Evolutionary conservation across 2,797 vertebrate genomes (phyloP).

Genomic region (Pipistrellus pygmaeus): DNA sequence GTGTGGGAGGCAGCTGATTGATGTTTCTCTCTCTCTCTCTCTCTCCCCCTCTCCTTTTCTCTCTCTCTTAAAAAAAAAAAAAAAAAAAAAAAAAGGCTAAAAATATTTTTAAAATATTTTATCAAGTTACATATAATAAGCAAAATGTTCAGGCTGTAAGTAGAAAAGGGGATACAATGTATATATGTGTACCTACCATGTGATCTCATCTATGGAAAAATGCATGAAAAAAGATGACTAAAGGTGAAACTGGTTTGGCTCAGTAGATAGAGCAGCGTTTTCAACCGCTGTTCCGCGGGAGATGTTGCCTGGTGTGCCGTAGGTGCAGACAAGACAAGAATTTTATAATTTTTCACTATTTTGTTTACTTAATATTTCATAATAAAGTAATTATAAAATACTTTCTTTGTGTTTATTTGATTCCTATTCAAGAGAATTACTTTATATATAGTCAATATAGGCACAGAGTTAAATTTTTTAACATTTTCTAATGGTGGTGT

Average conservation of each 20-base stretch:
- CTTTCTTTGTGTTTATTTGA: too few species aligned
- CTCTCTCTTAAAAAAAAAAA: not conserved
- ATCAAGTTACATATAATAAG: conserved; percentile 47
- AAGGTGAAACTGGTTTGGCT: not conserved
- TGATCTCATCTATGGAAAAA: conserved; percentile 33
- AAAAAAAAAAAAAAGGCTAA: not conserved
- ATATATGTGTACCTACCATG: not conserved
- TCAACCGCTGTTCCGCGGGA: too few species aligned
- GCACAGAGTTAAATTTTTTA: too few species aligned
- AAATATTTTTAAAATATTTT: conserved; percentile 15
- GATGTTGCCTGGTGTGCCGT: too few species aligned
- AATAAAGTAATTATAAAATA: too few species aligned
- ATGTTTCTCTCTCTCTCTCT: not conserved
- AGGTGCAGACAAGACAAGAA: too few species aligned
- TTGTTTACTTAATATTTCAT: too few species aligned
- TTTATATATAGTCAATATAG: too few species aligned
- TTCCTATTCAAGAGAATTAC: too few species aligned
- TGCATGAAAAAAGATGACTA: conserved; percentile 31
- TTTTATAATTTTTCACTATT: too few species aligned
- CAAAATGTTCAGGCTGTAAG: conserved; percentile 57
- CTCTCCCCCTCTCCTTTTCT: not conserved
- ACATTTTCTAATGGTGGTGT: too few species aligned
- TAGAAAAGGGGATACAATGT: not conserved
- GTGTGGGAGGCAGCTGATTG: not conserved
- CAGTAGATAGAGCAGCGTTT: too few species aligned